Evolutionary conservation across 2,888 invertebrate genomes (phyloP), one percentile per base, ranked within the genome.

Genomic region (Phanerotoma sp.): DNA sequence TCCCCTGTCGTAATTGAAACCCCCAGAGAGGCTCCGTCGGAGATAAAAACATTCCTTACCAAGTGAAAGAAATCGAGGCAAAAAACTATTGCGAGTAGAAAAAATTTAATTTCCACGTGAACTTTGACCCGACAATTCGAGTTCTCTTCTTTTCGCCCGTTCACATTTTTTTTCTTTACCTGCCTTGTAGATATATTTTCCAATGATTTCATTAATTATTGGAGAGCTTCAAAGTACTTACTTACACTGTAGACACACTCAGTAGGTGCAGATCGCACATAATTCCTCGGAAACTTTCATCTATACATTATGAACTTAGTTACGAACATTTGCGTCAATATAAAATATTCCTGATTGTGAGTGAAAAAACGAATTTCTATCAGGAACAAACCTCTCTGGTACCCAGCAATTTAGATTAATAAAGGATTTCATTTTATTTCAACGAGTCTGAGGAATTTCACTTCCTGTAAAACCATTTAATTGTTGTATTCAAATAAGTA

Each of bases 151-250:
- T 44, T 15, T 41, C 47, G 35, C 32, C 22, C 47, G 6, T 38
- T 42, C 51, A 21, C 9, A 13, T 22, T 45, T 13, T 16, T 11
- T 30, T 48, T 40, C 56, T 30, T 45, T 42, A 40, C 16, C 40
- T 28, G 10, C 15, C 22, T 47, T 13, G 45, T 33, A 37, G 28
- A 16, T n/a, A 22, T 7, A n/a, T 25, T 51, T 38, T 51, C 48
- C 53, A 58, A 56, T 60, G 56, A 62, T 62, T 62, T 61, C 59
- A 57, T 62, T 62, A 62, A 62, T 62, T 63, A 63, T 63, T 63
- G 60, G 60, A 61, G 61, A 60, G 61, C 59, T 63, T 63, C 47
- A 42, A 32, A 46, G 33, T 32, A 28, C 30, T 35, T 32, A 28
- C 30, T 35, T 45, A 30, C 20, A 32, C 46, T 11, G 10, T 16